Evolutionary conservation across 1,140 invertebrate species (phyloP), one percentile per base, ranked within the genome.

Genomic region (Protaetia brevitarsis): DNA sequence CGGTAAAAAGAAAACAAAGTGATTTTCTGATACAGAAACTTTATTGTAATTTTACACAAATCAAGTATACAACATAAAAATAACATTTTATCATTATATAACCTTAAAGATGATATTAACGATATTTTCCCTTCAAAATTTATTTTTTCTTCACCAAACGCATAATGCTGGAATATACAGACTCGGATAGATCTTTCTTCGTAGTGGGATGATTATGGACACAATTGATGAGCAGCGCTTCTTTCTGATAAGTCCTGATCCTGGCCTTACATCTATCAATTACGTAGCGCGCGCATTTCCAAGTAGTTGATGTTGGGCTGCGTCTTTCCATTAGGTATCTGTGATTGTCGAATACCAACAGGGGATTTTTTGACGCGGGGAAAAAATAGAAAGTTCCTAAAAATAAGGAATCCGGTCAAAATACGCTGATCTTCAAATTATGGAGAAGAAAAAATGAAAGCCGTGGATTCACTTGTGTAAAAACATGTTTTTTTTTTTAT

Each of bases 231-330:
- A 51, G 4, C 10, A 51, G 5, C 3, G 41, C 41, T 21, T 51
- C 41, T 8, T 51, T 23, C 16, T 51, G 21, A 0, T 16, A 51
- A 0, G 41, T 51, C 11, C 16, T 51, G 5, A 51, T 51, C 41
- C 41, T 51, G 13, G 28, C 10, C 23, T 30, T 36, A 30, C 45
- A 64, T 23, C 13, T 30, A 6, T 45, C 3, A 19, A 45, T 29
- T 27, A 56, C 63, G 31, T 64, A 64, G 1, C n/a, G 10, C 0
- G 30, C 27, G 13, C 63, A 65, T 57, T 30, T 65, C 63, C 63
- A 65, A n/a, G 16, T 11, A 8, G 27, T 31, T 23, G 26, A 29
- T 5, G 10, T n/a, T 3, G 21, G 19, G 1, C 4, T 16, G 3
- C 13, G 45, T 7, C 21, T 36, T 4, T 65, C 28, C 11, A 30